These are phyloP conservation scores for Propithecus perrieri DNA, from an alignment of 2,797 vertebrate species.

Conservation along the genomic window DNA sequence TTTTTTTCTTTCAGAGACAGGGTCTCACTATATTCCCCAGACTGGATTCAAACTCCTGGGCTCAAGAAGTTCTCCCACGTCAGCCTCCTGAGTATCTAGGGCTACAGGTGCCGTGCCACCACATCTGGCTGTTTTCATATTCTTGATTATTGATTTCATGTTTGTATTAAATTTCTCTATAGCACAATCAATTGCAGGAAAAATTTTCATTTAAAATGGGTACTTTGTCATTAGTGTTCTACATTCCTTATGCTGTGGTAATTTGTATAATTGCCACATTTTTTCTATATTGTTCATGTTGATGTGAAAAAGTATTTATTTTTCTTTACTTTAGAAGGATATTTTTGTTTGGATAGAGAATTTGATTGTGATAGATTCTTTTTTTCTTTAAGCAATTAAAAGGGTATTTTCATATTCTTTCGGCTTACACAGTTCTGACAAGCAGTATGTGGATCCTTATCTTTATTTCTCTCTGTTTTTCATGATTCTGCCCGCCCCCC, in stretches of 20 bases:
- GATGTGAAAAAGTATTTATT: background rate
- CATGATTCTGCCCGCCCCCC: background rate
- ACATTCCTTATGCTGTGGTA: background rate
- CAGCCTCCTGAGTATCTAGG: no score
- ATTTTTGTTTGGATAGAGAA: background rate
- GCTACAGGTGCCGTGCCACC: no score
- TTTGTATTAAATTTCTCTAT: conserved; percentile 1
- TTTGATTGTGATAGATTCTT: background rate
- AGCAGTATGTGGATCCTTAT: background rate
- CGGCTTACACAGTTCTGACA: background rate
- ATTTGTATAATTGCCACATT: background rate
- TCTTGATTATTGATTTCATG: conserved; percentile 8
- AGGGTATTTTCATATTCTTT: background rate
- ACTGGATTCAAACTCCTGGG: no score
- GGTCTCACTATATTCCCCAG: no score
- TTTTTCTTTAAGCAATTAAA: background rate
- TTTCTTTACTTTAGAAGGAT: background rate
- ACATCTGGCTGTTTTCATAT: background rate
- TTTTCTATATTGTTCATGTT: background rate
- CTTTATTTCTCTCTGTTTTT: background rate
- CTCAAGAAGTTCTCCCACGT: no score
- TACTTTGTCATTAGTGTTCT: background rate
- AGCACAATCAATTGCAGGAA: background rate
- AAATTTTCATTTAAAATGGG: background rate
- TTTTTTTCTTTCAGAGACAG: no score